phyloP scores from a whole-genome alignment of 2,113 vertebrate species.

The Meleagris gallopavo region DNA sequence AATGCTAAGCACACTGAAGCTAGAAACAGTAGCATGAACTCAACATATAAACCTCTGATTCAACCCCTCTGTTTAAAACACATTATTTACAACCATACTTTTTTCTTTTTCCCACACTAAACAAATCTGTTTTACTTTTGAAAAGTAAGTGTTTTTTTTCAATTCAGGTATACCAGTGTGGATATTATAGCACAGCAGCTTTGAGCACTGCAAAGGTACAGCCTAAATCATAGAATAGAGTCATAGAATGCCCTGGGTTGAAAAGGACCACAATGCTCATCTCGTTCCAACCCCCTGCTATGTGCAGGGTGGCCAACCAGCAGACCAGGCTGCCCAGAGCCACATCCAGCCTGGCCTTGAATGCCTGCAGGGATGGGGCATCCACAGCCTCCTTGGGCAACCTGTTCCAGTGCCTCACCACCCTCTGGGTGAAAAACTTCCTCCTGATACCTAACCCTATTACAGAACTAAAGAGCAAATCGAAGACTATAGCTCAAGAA shows the following conservation, averaged over 20 bases:
- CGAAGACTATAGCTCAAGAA: not conserved
- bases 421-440: too few relatives aligned
- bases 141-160: not conserved
- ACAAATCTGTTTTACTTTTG: not conserved
- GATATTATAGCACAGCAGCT: not conserved
- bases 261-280: too few relatives aligned
- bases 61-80: not conserved
- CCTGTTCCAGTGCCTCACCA: too few relatives aligned
- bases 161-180: not conserved
- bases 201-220: not conserved
- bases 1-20: not conserved
- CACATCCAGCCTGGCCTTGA: too few relatives aligned
- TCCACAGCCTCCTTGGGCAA: too few relatives aligned
- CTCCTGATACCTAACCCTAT: not conserved
- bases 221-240: too few relatives aligned
- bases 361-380: too few relatives aligned
- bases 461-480: not conserved
- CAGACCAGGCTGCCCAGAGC: too few relatives aligned
- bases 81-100: not conserved
- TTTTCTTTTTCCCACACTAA: not conserved
- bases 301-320: too few relatives aligned
- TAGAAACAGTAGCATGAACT: not conserved
- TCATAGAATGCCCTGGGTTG: too few relatives aligned
- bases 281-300: too few relatives aligned
- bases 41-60: not conserved